Evolutionary conservation across 2,797 vertebrate species (phyloP).

Genomic region (Gymnoscopelus braueri): DNA sequence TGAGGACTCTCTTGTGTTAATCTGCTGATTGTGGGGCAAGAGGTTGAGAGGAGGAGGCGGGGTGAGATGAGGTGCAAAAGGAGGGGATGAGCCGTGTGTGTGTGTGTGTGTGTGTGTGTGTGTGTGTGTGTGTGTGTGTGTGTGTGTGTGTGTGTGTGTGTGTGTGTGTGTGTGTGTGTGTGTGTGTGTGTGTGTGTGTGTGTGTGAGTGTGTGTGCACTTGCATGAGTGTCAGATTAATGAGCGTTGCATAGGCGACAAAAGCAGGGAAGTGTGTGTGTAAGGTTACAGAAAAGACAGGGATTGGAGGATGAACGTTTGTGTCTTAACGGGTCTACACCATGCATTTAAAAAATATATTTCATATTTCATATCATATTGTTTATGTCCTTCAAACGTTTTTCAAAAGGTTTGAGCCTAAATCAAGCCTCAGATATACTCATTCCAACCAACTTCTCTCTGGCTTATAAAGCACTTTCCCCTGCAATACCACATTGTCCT

Average conservation of each 20-base stretch:
- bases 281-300: slow-evolving; percentile 47
- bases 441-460: too few relatives aligned
- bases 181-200: slow-evolving; percentile 16
- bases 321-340: too few relatives aligned
- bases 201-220: too few relatives aligned
- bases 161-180: slow-evolving; percentile 14
- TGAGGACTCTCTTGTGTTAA: slow-evolving; percentile 33
- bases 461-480: too few relatives aligned
- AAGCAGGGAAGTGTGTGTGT: slow-evolving; percentile 4
- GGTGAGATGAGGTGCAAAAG: slow-evolving; percentile 10
- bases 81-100: not conserved
- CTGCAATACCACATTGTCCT: too few relatives aligned
- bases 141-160: not conserved
- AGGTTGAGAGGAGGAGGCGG: not conserved
- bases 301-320: slow-evolving; percentile 42
- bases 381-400: too few relatives aligned
- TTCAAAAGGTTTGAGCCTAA: too few relatives aligned
- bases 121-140: not conserved
- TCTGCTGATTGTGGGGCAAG: slow-evolving; percentile 27
- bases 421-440: too few relatives aligned
- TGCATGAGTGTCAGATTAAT: too few relatives aligned
- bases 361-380: too few relatives aligned
- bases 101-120: slow-evolving; percentile 12
- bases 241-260: too few relatives aligned
- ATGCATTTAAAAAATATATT: too few relatives aligned